Conservation (phyloP, 2,888 invertebrate genomes). For the Brachynemurus nebulosus region DNA sequence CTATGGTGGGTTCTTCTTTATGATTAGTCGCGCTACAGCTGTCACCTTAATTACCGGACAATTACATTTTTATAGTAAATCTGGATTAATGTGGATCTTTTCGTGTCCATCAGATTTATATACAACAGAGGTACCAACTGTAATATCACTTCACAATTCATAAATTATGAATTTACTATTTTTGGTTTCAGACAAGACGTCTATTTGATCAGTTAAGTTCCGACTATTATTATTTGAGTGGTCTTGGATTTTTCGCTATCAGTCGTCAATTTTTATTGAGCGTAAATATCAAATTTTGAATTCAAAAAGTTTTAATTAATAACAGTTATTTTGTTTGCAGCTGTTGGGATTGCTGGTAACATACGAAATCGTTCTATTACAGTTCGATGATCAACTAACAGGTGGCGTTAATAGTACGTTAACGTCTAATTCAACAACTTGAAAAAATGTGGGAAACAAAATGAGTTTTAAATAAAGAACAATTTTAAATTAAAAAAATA, state of each 20-base stretch:
- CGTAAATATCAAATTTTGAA: neutral
- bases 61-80: slow-evolving; percentile 5
- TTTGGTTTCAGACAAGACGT: slow-evolving; percentile 4
- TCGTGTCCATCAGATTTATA: slow-evolving; percentile 3
- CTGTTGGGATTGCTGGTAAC: neutral
- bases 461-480: too few species aligned
- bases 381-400: slow-evolving; percentile 2
- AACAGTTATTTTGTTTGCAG: neutral
- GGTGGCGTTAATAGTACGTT: too few species aligned
- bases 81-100: neutral
- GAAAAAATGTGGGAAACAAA: too few species aligned
- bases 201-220: slow-evolving; percentile 1
- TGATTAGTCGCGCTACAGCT: slow-evolving; percentile 1
- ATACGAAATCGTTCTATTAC: slow-evolving; percentile 3
- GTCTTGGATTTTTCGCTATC: slow-evolving; percentile 2
- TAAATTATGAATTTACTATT: neutral
- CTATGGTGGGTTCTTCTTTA: slow-evolving; percentile 6
- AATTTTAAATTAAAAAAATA: too few species aligned
- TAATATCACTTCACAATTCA: neutral
- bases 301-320: neutral
- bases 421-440: too few species aligned
- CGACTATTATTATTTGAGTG: slow-evolving; percentile 1
- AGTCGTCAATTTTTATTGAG: slow-evolving; percentile 4
- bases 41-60: neutral
- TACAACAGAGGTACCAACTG: slow-evolving; percentile 3